phyloP scores from a whole-genome alignment of 2,888 invertebrate genomes.

The Furcula furcula region DNA sequence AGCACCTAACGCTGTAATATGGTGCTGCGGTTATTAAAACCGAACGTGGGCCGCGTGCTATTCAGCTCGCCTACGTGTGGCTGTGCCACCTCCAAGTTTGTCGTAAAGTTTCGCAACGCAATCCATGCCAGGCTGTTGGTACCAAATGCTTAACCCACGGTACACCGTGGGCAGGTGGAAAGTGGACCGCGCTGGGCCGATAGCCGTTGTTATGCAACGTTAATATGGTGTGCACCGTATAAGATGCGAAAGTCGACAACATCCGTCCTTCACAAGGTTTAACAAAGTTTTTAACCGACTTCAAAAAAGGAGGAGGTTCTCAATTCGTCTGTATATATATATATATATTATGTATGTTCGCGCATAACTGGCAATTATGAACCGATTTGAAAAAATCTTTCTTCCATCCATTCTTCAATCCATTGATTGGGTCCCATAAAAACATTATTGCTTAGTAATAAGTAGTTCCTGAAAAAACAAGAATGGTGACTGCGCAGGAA shows the following conservation, averaged over 20 bases:
- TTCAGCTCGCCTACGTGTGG: constrained; percentile 55
- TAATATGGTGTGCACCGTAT: constrained; percentile 63
- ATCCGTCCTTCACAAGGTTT: constrained; percentile 45
- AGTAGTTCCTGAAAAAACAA: too few species aligned
- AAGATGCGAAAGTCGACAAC: constrained; percentile 57
- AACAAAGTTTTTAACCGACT: constrained; percentile 26
- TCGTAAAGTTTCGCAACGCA: constrained; percentile 63
- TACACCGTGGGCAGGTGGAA: constrained; percentile 72
- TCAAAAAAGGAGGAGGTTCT: too few species aligned
- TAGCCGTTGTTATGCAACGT: constrained; percentile 64
- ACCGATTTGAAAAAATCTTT: too few species aligned
- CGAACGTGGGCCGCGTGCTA: constrained; percentile 45
- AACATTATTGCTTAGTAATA: too few species aligned
- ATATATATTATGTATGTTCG: too few species aligned
- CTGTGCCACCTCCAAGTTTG: constrained; percentile 43
- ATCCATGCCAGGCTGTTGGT: constrained; percentile 45
- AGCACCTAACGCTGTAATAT: constrained; percentile 33
- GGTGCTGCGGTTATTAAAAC: constrained; percentile 43
- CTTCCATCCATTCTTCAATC: too few species aligned
- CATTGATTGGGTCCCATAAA: too few species aligned
- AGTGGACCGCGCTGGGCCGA: constrained; percentile 56
- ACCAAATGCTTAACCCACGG: constrained; percentile 72
- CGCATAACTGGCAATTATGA: too few species aligned
- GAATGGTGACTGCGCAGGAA: too few species aligned
- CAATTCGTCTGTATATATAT: too few species aligned